Evolutionary conservation across 2,797 vertebrate genomes (phyloP).

Genomic region (Argyrosomus regius): DNA sequence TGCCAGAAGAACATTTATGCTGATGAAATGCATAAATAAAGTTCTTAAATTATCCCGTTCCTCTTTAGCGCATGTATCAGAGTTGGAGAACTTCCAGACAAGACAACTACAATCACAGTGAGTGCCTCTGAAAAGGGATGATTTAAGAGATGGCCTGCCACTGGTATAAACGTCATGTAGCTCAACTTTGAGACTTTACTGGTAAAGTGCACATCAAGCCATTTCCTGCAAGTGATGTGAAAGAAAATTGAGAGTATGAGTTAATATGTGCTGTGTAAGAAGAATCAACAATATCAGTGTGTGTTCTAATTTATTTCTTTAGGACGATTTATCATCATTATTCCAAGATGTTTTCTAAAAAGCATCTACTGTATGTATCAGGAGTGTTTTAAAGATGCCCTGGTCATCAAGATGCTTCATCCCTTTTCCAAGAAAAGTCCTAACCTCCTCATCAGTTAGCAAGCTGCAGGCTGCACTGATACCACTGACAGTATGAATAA

Average conservation of each 20-base stretch:
- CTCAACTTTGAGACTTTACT: conserved; percentile 57
- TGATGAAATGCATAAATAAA: conserved; percentile 91
- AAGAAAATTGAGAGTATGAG: conserved; percentile 27
- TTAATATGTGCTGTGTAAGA: conserved; percentile 19
- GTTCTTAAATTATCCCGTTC: conserved; percentile 86
- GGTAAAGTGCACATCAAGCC: conserved; percentile 56
- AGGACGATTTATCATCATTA: not conserved
- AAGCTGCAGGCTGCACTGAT: not conserved
- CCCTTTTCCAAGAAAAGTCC: not conserved
- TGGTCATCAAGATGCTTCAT: conserved; percentile 2
- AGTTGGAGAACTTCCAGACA: conserved; percentile 87
- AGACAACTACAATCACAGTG: conserved; percentile 86
- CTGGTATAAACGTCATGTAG: conserved; percentile 61
- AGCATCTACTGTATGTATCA: not conserved
- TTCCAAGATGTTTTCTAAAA: conserved; percentile 16
- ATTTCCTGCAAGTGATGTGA: conserved; percentile 60
- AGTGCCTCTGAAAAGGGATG: conserved; percentile 82
- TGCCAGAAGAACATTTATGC: conserved; percentile 90
- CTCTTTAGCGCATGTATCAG: conserved; percentile 81
- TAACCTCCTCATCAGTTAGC: conserved; percentile 22
- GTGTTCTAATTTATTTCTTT: conserved; percentile 24
- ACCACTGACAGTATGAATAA: not conserved
- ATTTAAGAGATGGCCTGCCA: conserved; percentile 80
- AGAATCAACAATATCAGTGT: conserved; percentile 19
- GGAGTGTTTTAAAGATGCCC: conserved; percentile 1